phyloP scores from a whole-genome alignment of 2,797 vertebrate genomes.

The Simalia tracyae region DNA sequence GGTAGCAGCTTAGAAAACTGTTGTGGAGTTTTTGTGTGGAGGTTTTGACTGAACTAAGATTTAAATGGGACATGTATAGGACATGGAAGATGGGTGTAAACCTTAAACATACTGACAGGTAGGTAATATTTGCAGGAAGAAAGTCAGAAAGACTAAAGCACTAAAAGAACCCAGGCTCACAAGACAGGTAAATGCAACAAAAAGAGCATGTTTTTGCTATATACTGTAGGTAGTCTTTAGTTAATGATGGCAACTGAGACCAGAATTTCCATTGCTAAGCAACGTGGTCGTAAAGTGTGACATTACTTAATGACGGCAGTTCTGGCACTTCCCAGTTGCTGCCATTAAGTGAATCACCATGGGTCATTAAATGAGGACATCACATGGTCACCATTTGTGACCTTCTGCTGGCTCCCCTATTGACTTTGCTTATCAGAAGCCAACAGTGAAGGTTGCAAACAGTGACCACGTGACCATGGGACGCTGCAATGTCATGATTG shows the following conservation, averaged over 20 bases:
- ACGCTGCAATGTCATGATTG: background rate
- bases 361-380: background rate
- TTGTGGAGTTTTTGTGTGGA: background rate
- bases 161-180: background rate
- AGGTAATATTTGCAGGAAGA: background rate
- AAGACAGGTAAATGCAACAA: background rate
- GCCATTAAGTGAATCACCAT: background rate
- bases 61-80: background rate
- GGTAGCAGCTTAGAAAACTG: background rate
- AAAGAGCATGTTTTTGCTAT: background rate
- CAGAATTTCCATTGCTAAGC: background rate
- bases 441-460: background rate
- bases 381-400: background rate
- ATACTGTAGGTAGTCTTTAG: no score
- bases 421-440: background rate
- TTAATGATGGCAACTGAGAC: background rate
- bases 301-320: no score
- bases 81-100: background rate
- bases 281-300: background rate
- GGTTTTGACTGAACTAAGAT: background rate
- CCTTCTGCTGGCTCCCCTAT: no score
- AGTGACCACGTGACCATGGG: background rate
- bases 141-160: background rate
- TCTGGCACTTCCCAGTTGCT: background rate
- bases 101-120: background rate